phyloP scores from a whole-genome alignment of 2,797 vertebrate genomes.

The Sebastes taczanowskii region DNA sequence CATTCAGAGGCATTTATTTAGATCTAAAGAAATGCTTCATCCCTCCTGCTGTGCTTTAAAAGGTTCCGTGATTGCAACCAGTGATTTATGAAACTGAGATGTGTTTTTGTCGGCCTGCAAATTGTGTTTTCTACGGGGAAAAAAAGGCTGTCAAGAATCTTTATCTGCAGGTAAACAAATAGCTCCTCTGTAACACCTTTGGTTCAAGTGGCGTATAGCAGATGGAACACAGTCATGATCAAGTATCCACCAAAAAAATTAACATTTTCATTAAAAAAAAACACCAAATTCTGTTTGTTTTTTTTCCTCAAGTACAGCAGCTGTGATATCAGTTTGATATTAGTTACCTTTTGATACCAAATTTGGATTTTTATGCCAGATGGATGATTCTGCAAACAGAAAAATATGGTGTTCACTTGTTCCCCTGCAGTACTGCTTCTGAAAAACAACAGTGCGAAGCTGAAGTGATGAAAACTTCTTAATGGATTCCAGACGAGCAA shows the following conservation, averaged over 20 bases:
- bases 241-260: background rate
- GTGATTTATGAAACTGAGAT: conserved; percentile 5
- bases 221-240: background rate
- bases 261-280: background rate
- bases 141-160: conserved; percentile 7
- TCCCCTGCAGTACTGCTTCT: background rate
- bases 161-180: conserved; percentile 23
- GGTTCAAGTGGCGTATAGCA: background rate
- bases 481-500: background rate
- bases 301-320: background rate
- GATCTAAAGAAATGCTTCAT: background rate
- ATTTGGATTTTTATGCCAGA: background rate
- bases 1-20: background rate
- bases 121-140: background rate
- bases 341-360: background rate
- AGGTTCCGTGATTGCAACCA: background rate
- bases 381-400: background rate
- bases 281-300: background rate
- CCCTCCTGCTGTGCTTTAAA: background rate
- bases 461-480: background rate
- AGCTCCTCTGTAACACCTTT: background rate
- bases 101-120: background rate
- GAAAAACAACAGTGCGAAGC: background rate
- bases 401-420: background rate
- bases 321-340: background rate